These are phyloP conservation scores for Ischnura elegans DNA, from an alignment of 2,888 invertebrate species.

Conservation along the genomic window DNA sequence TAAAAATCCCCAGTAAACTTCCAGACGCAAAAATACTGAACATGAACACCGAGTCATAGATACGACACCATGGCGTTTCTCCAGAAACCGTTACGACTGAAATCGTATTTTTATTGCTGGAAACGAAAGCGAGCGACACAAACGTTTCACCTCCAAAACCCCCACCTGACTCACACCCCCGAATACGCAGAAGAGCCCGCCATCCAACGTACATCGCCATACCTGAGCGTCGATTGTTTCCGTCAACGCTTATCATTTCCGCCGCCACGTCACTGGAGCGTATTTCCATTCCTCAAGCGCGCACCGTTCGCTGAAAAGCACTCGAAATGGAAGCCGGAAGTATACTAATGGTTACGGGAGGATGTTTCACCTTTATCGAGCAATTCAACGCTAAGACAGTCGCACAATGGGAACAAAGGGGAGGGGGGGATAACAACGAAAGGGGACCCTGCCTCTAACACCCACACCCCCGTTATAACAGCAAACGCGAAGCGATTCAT, in stretches of 20 bases:
- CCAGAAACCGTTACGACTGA: background rate
- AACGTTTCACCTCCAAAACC: background rate
- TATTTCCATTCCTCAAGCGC: background rate
- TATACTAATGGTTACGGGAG: conserved; percentile 21
- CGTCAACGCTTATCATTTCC: conserved; percentile 21
- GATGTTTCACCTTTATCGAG: conserved; percentile 31
- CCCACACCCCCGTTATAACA: background rate
- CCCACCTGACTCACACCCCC: background rate
- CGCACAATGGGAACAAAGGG: background rate
- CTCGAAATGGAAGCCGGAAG: conserved; percentile 24
- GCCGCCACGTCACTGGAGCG: background rate
- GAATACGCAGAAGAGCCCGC: background rate
- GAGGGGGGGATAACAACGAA: background rate
- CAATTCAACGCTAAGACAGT: background rate
- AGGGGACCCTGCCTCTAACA: no score
- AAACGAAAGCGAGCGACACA: background rate
- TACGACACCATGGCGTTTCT: background rate
- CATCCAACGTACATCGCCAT: background rate
- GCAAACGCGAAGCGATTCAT: background rate
- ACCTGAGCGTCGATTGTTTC: background rate
- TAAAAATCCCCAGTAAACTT: background rate
- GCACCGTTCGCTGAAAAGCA: background rate
- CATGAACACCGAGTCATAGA: no score
- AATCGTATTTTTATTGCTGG: background rate
- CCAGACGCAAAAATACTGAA: background rate